Percentiles rank a stretch among this genome's conserved stretches.
These are phyloP conservation scores for Pyralis farinalis DNA, from an alignment of 2,888 invertebrate species.

Conservation along the genomic window DNA sequence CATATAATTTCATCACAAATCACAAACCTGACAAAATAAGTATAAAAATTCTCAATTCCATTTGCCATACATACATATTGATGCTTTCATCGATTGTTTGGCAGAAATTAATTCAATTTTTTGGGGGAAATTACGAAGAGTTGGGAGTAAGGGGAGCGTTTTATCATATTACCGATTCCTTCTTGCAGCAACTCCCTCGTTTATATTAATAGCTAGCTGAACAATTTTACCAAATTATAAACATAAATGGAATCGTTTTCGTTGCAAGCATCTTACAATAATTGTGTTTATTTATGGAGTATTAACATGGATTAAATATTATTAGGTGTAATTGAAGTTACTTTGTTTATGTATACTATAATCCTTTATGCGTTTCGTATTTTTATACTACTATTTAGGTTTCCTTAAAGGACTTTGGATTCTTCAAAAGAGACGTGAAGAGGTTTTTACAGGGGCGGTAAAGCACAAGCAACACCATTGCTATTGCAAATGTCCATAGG, in stretches of 20 bases:
- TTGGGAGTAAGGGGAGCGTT: constrained; percentile 42
- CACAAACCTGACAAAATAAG: not conserved
- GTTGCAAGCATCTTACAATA: constrained; percentile 25
- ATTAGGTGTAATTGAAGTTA: too few relatives aligned
- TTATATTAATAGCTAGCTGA: constrained; percentile 60
- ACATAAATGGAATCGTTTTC: constrained; percentile 37
- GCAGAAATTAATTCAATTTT: constrained; percentile 70
- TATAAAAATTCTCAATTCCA: constrained; percentile 30
- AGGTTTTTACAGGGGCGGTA: not conserved
- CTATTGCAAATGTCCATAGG: too few relatives aligned
- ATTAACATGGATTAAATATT: too few relatives aligned
- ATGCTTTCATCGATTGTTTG: constrained; percentile 58
- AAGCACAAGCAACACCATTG: not conserved
- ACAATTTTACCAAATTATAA: constrained; percentile 56
- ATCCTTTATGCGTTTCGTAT: too few relatives aligned
- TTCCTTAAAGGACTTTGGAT: too few relatives aligned
- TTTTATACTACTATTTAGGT: too few relatives aligned
- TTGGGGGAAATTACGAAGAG: constrained; percentile 49
- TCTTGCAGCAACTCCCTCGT: constrained; percentile 45
- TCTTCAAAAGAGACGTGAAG: too few relatives aligned
- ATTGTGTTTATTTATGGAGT: constrained; percentile 24
- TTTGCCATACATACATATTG: constrained; percentile 54
- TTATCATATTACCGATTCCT: constrained; percentile 73
- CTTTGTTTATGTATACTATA: too few relatives aligned
- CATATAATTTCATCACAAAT: too few relatives aligned